phyloP scores from a whole-genome alignment of 1,140 invertebrate species.

The Bactericera cockerelli region DNA sequence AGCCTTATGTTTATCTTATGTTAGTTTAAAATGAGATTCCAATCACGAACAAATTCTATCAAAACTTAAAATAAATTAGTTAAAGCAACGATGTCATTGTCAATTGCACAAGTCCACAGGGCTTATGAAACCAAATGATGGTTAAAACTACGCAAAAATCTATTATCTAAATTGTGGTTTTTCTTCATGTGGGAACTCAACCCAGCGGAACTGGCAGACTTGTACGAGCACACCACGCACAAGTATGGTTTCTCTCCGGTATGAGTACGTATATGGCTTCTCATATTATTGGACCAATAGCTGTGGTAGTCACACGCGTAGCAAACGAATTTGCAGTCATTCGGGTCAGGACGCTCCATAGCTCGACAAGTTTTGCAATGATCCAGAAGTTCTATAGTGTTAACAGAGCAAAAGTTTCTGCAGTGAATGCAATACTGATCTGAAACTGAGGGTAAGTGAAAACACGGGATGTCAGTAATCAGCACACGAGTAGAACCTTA shows the following conservation, averaged over 20 bases:
- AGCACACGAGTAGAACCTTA: no score
- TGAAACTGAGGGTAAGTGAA: neutral
- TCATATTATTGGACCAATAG: constrained; percentile 31
- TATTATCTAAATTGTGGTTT: neutral
- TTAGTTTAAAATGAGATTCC: no score
- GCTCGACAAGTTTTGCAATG: neutral
- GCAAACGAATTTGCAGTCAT: constrained; percentile 1
- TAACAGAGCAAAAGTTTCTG: neutral
- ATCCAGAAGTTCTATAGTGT: neutral
- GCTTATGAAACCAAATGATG: neutral
- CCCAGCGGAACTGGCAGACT: neutral
- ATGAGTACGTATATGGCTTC: constrained; percentile 26
- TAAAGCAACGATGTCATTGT: no score
- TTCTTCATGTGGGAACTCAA: neutral
- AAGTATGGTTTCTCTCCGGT: constrained; percentile 30
- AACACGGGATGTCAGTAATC: no score
- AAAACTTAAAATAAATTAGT: no score
- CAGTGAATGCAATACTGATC: constrained; percentile 4
- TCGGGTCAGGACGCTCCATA: constrained; percentile 2
- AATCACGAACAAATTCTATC: no score
- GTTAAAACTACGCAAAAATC: neutral
- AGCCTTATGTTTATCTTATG: no score
- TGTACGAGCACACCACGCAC: constrained; percentile 30
- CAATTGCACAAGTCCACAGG: no score
- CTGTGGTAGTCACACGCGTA: constrained; percentile 4